Conservation (phyloP, 1,140 invertebrate species). For the Lanistes nyassanus region DNA sequence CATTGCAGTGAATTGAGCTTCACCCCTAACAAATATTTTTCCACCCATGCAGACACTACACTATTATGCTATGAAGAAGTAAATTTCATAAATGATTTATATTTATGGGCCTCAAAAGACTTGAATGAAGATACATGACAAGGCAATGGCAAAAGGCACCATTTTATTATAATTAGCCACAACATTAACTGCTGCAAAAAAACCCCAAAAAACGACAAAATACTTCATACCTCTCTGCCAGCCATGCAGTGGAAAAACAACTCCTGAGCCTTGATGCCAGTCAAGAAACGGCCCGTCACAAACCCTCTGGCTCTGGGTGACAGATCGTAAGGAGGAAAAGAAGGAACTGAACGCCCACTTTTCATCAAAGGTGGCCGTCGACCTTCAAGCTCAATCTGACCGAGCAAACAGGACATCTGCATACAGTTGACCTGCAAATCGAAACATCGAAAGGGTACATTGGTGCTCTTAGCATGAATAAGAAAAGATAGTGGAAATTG, state of each 20-base stretch:
- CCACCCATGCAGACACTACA: too few relatives aligned
- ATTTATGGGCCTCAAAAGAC: too few relatives aligned
- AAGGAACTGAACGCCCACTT: conserved; percentile 90
- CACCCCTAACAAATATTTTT: too few relatives aligned
- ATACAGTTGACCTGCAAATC: conserved; percentile 84
- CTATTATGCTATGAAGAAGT: too few relatives aligned
- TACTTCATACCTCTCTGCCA: conserved; percentile 83
- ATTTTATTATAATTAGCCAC: not conserved
- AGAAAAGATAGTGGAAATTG: not conserved
- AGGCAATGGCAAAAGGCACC: too few relatives aligned
- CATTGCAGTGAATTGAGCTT: too few relatives aligned
- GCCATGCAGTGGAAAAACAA: conserved; percentile 99
- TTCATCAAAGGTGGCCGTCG: conserved; percentile 95
- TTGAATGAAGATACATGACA: too few relatives aligned
- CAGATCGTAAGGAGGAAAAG: conserved; percentile 90
- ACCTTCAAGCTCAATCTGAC: conserved; percentile 98
- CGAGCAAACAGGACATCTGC: conserved; percentile 96
- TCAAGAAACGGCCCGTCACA: conserved; percentile 95
- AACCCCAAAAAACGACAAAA: not conserved
- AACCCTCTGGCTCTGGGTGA: conserved; percentile 95
- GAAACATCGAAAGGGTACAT: conserved; percentile 6
- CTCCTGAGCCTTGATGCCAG: conserved; percentile 96
- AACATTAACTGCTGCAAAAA: not conserved
- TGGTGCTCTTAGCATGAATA: not conserved
- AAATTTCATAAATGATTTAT: too few relatives aligned